phyloP scores from a whole-genome alignment of 2,113 vertebrate genomes.

The pig (Sus scrofa) region DNA sequence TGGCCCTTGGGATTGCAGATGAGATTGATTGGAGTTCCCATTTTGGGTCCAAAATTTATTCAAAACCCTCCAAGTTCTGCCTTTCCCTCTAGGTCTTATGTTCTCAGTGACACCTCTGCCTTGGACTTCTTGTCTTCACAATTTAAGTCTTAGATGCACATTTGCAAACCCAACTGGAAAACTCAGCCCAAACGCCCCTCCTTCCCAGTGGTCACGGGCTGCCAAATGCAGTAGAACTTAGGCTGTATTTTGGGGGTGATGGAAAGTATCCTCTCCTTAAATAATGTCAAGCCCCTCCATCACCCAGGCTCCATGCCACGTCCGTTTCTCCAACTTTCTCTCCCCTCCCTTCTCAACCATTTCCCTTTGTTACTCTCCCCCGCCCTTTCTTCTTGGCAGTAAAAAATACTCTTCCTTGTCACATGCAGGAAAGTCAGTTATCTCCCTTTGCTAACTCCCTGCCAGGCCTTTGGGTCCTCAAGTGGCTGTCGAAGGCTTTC shows the following conservation, averaged over 20 bases:
- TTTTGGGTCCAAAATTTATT: neutral
- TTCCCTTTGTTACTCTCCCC: neutral
- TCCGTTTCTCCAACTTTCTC: neutral
- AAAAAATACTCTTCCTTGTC: neutral
- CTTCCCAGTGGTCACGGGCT: neutral
- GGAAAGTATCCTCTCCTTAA: neutral
- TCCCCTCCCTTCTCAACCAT: neutral
- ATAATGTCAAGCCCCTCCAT: neutral
- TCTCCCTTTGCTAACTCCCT: neutral
- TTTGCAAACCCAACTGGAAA: neutral
- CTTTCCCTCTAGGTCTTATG: neutral
- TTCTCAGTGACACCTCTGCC: neutral
- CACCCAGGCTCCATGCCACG: neutral
- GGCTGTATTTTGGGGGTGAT: neutral
- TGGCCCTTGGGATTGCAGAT: neutral
- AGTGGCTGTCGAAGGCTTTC: neutral
- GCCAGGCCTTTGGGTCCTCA: neutral
- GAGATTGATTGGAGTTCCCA: neutral
- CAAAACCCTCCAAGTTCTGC: neutral
- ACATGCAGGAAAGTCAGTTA: neutral
- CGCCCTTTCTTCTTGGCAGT: neutral
- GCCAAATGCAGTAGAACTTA: neutral
- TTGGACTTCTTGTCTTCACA: neutral
- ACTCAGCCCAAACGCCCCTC: neutral
- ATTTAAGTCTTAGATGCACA: neutral